phyloP scores from a whole-genome alignment of 2,888 invertebrate genomes.

The Oegoconia quadripuncta region DNA sequence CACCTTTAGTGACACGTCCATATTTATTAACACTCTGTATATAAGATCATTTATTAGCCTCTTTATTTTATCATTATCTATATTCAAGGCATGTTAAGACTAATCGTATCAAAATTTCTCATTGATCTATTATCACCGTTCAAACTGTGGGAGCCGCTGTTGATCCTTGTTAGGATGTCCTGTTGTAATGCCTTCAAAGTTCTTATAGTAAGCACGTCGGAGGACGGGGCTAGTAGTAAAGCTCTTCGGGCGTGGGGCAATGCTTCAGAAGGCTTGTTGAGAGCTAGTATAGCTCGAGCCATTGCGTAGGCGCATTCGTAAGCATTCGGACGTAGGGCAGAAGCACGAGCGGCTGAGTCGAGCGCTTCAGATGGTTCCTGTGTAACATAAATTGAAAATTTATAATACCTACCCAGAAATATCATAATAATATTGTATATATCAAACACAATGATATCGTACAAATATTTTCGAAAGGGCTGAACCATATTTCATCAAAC shows the following conservation, averaged over 20 bases:
- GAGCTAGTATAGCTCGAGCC: conserved; percentile 90
- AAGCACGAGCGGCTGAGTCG: conserved; percentile 92
- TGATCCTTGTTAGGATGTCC: conserved; percentile 80
- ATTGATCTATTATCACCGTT: conserved; percentile 62
- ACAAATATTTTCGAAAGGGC: too few species aligned
- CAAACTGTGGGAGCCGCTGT: conserved; percentile 62
- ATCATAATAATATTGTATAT: too few species aligned
- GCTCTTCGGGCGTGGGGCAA: conserved; percentile 91
- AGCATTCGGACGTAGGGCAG: conserved; percentile 90
- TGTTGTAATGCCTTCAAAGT: conserved; percentile 87
- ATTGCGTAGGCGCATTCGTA: conserved; percentile 96
- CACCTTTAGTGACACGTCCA: too few species aligned
- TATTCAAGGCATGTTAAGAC: conserved; percentile 66
- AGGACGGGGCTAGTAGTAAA: conserved; percentile 83
- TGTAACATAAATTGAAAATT: conserved; percentile 25
- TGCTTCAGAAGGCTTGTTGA: conserved; percentile 86
- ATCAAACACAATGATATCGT: too few species aligned
- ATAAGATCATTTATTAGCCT: too few species aligned
- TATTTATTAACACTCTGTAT: too few species aligned
- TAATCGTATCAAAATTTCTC: conserved; percentile 71
- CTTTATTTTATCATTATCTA: neutral
- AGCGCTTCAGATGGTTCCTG: conserved; percentile 92
- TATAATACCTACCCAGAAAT: neutral
- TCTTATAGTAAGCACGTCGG: conserved; percentile 85
- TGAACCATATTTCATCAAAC: too few species aligned